Conservation (phyloP, 2,113 vertebrate species). For the Plotosus lineatus region DNA sequence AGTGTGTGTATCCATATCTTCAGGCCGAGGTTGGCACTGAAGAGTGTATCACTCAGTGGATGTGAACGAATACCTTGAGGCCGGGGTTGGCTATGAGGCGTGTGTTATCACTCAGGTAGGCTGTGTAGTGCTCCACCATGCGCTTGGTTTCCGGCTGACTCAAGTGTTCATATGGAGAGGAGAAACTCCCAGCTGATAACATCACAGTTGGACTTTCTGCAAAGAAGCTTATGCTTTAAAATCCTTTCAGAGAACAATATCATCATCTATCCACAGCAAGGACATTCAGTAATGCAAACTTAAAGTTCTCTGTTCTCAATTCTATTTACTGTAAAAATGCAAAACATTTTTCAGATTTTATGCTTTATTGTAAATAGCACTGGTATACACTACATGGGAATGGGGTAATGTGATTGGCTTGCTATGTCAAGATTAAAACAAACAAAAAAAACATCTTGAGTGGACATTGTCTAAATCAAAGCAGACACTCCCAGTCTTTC, state of each 20-base stretch:
- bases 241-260: not conserved
- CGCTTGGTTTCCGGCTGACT: slow-evolving; percentile 97
- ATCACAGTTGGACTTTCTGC: slow-evolving; percentile 95
- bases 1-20: slow-evolving; percentile 17
- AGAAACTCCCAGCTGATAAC: slow-evolving; percentile 96
- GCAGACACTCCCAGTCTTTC: too few relatives aligned
- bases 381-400: too few relatives aligned
- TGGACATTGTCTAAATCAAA: too few relatives aligned
- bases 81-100: slow-evolving; percentile 96
- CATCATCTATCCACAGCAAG: not conserved
- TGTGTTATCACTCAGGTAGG: slow-evolving; percentile 98
- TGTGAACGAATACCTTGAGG: slow-evolving; percentile 79
- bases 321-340: not conserved
- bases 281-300: not conserved
- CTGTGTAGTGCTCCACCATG: slow-evolving; percentile 99
- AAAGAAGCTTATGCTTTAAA: not conserved
- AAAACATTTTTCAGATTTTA: not conserved
- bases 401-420: too few relatives aligned
- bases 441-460: too few relatives aligned
- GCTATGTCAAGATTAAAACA: too few relatives aligned
- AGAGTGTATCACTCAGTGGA: slow-evolving; percentile 71
- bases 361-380: too few relatives aligned
- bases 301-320: not conserved
- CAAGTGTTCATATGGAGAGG: slow-evolving; percentile 95
- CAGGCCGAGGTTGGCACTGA: slow-evolving; percentile 21